A percentile compares a stretch with the other conserved stretches of the same genome.
Conservation (phyloP, 2,113 vertebrate species). For the Anoplopoma fimbria region DNA sequence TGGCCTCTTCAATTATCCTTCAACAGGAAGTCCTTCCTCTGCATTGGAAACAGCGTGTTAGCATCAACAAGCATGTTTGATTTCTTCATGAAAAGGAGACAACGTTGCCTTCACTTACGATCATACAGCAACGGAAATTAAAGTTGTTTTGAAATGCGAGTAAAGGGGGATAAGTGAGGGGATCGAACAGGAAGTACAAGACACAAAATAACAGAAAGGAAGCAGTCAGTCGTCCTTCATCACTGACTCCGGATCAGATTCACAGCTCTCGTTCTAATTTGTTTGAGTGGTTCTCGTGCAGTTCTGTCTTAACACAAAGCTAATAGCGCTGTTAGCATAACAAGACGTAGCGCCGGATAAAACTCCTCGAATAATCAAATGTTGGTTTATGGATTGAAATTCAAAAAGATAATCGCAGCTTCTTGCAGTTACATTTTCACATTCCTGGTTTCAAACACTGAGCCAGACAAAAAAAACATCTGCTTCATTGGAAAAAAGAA, state of each 20-base stretch:
- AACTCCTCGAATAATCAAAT: background rate
- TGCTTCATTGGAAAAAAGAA: background rate
- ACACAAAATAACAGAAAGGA: constrained; percentile 10
- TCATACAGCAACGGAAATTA: constrained; percentile 75
- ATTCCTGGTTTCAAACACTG: background rate
- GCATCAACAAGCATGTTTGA: background rate
- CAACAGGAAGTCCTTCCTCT: no score
- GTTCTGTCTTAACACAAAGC: no score
- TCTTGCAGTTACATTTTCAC: background rate
- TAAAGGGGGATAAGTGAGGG: background rate
- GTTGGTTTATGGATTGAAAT: background rate
- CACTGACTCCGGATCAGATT: constrained; percentile 27
- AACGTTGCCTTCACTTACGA: constrained; percentile 77
- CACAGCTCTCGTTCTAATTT: constrained; percentile 18
- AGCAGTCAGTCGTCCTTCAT: constrained; percentile 10
- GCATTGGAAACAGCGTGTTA: background rate
- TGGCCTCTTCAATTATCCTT: no score
- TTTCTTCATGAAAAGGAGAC: constrained; percentile 5
- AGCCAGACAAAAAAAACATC: background rate
- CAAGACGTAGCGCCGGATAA: background rate
- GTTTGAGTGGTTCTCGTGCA: background rate
- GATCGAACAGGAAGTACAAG: background rate
- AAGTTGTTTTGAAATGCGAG: constrained; percentile 41
- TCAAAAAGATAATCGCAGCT: background rate
- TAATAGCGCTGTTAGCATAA: background rate